Conservation (phyloP, 2,888 invertebrate species). For the Criorhina ranunculi region DNA sequence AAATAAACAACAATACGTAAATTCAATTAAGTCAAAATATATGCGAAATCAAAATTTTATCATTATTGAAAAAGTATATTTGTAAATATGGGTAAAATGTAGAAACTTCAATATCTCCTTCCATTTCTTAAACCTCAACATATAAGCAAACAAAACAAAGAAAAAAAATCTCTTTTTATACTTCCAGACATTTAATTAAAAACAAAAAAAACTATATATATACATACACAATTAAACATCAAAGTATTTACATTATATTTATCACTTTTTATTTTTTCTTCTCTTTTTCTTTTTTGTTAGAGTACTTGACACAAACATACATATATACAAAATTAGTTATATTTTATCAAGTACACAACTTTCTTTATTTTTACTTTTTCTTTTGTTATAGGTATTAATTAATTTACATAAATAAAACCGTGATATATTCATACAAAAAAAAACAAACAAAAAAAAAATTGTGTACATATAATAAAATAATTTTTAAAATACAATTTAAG, state of each 20-base stretch:
- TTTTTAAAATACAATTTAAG: slow-evolving; percentile 51
- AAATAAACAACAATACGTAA: slow-evolving; percentile 63
- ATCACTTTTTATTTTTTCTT: slow-evolving; percentile 25
- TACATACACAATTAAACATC: slow-evolving; percentile 37
- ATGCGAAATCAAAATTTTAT: slow-evolving; percentile 76
- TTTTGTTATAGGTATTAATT: slow-evolving; percentile 54
- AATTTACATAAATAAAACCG: slow-evolving; percentile 71
- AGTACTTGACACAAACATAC: slow-evolving; percentile 47
- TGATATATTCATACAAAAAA: slow-evolving; percentile 74
- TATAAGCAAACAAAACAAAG: slow-evolving; percentile 54
- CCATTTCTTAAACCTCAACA: slow-evolving; percentile 74
- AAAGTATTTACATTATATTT: slow-evolving; percentile 44
- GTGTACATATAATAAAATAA: slow-evolving; percentile 43
- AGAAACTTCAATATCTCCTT: slow-evolving; percentile 74
- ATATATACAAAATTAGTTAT: slow-evolving; percentile 28
- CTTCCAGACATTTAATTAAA: slow-evolving; percentile 61
- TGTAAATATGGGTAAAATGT: slow-evolving; percentile 62
- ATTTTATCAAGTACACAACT: slow-evolving; percentile 48
- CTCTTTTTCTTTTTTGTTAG: slow-evolving; percentile 5
- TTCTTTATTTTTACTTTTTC: too few relatives aligned
- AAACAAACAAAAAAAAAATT: slow-evolving; percentile 15
- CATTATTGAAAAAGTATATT: slow-evolving; percentile 49
- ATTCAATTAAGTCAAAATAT: slow-evolving; percentile 74
- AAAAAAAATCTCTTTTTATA: slow-evolving; percentile 68
- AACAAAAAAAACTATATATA: slow-evolving; percentile 13